A percentile compares a stretch with the other conserved stretches of the same genome.
These are phyloP conservation scores for Myzus persicae DNA, from an alignment of 1,140 invertebrate genomes.

Conservation along the genomic window DNA sequence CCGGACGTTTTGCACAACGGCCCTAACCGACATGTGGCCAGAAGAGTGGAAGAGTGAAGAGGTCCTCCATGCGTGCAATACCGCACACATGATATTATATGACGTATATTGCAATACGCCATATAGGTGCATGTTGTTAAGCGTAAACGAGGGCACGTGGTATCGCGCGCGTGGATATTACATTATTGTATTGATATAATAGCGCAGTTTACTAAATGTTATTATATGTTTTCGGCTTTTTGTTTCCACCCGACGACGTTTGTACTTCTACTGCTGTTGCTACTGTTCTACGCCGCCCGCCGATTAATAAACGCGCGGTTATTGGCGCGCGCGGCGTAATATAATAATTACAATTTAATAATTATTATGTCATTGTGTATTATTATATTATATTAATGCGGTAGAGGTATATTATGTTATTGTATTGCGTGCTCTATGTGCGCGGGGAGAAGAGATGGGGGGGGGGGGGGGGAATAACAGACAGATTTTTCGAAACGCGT, in stretches of 20 bases:
- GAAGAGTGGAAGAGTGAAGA: constrained; percentile 42
- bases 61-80: not conserved
- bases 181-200: not conserved
- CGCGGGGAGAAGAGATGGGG: too few species aligned
- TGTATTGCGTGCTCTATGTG: not conserved
- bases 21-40: constrained; percentile 36
- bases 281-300: not conserved
- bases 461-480: not conserved
- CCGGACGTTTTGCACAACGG: constrained; percentile 39
- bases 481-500: not conserved
- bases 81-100: not conserved
- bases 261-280: not conserved
- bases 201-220: not conserved
- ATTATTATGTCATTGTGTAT: not conserved
- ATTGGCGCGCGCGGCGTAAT: not conserved
- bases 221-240: constrained; percentile 28
- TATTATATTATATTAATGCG: not conserved
- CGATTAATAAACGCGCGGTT: not conserved
- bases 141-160: constrained; percentile 38
- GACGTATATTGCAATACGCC: not conserved
- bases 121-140: not conserved
- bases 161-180: not conserved
- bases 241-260: constrained; percentile 6
- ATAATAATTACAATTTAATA: not conserved
- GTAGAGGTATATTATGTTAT: too few species aligned